These are phyloP conservation scores for Syngnathoides biaculeatus DNA, from an alignment of 2,113 vertebrate species.

Conservation along the genomic window DNA sequence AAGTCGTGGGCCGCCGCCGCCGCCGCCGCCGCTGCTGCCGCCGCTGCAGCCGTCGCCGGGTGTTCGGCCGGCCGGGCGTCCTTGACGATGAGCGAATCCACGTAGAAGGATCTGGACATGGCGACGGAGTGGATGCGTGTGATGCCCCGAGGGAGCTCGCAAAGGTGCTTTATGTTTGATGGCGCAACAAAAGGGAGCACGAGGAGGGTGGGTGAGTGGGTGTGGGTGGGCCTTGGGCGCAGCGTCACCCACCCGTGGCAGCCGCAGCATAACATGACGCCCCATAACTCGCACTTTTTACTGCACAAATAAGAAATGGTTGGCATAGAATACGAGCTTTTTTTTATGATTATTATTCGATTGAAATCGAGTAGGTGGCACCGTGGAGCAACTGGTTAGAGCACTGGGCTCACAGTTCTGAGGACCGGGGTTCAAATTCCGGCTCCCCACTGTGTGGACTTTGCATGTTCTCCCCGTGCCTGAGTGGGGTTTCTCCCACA, in stretches of 20 bases:
- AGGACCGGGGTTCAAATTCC: no score
- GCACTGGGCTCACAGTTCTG: no score
- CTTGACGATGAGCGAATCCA: constrained; percentile 97
- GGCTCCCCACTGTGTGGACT: no score
- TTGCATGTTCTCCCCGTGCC: no score
- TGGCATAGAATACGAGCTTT: background rate
- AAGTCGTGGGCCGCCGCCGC: constrained; percentile 78
- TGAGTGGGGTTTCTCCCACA: no score
- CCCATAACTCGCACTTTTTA: background rate
- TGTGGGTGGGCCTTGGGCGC: constrained; percentile 73
- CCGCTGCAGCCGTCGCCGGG: constrained; percentile 19
- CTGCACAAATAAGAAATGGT: no score
- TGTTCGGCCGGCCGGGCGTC: constrained; percentile 80
- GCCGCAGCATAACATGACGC: constrained; percentile 83
- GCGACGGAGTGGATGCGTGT: constrained; percentile 59
- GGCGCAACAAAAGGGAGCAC: constrained; percentile 93
- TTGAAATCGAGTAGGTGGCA: no score
- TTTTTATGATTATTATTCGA: no score
- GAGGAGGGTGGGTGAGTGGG: constrained; percentile 82
- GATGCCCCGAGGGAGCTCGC: constrained; percentile 77
- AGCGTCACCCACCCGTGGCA: constrained; percentile 82
- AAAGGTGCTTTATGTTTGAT: constrained; percentile 92
- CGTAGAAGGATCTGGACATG: constrained; percentile 98
- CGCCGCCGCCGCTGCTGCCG: background rate
- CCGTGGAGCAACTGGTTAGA: no score